Base-by-base conservation (phyloP, 2,113 vertebrate species). In the Rallus limicola region DNA sequence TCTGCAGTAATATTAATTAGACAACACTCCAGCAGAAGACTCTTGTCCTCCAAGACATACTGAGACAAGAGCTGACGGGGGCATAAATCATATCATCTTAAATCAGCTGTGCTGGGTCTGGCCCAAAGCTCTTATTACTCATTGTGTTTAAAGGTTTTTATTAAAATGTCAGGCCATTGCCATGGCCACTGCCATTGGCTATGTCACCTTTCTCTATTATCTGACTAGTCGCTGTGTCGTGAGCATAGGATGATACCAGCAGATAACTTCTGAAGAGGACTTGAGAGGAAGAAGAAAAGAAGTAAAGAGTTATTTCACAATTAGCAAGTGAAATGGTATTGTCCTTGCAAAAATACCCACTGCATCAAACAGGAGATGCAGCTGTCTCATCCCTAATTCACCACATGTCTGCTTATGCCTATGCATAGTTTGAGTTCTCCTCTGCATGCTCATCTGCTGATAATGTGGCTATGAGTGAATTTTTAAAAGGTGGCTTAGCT, bases 11-110 rank as follows among this genome's bases (percentile, higher is more conserved):
- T 63, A 86, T 94, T 64, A 94, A 96, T 85, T 74, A 78, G 71
- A 88, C 14, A 58, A 25, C 65, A 81, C 56, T 62, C 63, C 79
- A 81, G 48, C 64, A 92, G 86, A 63, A 93, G 92, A 63, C 34
- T 90, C 50, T 42, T 91, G 60, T 83, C 80, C 88, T 95, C 60
- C 69, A 88, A 96, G 91, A 55, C 86, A 75, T 5, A 38, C n/a
- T 2, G 24, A 93, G 82, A 68, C 69, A 64, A 71, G 60, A 58
- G 72, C 65, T 89, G 93, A 84, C 0, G 29, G 29, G 33, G 87
- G 8, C 28, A 52, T 96, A 95, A 95, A 95, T 96, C 76, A 62
- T 33, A 77, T 21, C 1, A 1, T 88, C 85, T 71, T 92, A 88
- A 94, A 92, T 93, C 88, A 88, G 48, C 56, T 62, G 50, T 38